These are phyloP conservation scores for Barypeithes pellucidus DNA, from an alignment of 2,888 invertebrate genomes.

Conservation along the genomic window DNA sequence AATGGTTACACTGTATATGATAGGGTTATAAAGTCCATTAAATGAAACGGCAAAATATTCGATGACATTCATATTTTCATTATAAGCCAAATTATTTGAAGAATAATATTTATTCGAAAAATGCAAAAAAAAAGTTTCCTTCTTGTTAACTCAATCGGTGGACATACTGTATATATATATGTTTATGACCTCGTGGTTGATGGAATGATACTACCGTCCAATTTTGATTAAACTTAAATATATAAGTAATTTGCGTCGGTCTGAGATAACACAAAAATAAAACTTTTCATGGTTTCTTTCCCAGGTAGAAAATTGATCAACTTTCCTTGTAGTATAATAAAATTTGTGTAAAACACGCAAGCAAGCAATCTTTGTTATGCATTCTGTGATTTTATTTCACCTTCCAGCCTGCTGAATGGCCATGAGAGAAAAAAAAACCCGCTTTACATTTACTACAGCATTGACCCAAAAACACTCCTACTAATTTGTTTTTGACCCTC, in stretches of 20 bases:
- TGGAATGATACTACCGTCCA: too few relatives aligned
- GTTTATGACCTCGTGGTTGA: too few relatives aligned
- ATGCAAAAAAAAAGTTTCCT: too few relatives aligned
- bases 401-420: background rate
- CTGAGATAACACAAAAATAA: background rate
- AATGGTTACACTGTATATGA: too few relatives aligned
- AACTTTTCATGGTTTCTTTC: background rate
- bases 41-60: too few relatives aligned
- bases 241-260: background rate
- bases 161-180: too few relatives aligned
- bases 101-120: too few relatives aligned
- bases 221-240: too few relatives aligned
- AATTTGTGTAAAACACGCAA: slow-evolving; percentile 1
- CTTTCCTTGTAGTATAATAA: background rate
- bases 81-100: too few relatives aligned
- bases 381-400: slow-evolving; percentile 1
- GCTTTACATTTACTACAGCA: background rate
- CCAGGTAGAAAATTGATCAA: background rate
- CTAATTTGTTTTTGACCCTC: background rate
- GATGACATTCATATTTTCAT: too few relatives aligned
- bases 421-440: background rate
- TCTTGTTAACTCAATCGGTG: too few relatives aligned
- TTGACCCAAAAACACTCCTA: slow-evolving; percentile 8
- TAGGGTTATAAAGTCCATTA: too few relatives aligned
- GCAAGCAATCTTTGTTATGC: background rate